A percentile compares a stretch with the other conserved stretches of the same genome.
Evolutionary conservation across 2,888 invertebrate genomes (phyloP).

Genomic region (Steinernema carpocapsae): DNA sequence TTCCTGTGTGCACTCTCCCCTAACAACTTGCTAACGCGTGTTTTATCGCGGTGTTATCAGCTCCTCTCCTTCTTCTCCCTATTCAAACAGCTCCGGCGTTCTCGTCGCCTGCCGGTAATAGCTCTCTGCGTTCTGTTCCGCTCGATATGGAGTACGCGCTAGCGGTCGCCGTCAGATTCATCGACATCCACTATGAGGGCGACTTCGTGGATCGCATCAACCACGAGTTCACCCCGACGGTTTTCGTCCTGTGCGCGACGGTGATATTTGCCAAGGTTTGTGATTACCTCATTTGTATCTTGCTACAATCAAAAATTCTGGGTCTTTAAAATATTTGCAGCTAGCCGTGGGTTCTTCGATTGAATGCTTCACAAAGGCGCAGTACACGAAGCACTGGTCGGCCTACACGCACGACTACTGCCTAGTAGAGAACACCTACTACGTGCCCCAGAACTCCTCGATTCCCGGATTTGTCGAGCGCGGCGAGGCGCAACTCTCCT

Average conservation of each 20-base stretch:
- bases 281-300: too few relatives aligned
- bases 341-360: conserved; percentile 61
- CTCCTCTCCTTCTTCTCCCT: too few relatives aligned
- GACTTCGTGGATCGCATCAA: conserved; percentile 53
- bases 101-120: too few relatives aligned
- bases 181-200: conserved; percentile 47
- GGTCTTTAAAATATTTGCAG: conserved; percentile 33
- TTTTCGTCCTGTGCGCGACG: conserved; percentile 48
- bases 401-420: conserved; percentile 73
- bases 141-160: too few relatives aligned
- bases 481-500: conserved; percentile 44
- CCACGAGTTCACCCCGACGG: conserved; percentile 51
- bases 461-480: conserved; percentile 36
- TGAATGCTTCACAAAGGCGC: conserved; percentile 67
- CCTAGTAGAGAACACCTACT: conserved; percentile 72
- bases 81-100: too few relatives aligned
- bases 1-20: too few relatives aligned
- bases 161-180: conserved; percentile 21
- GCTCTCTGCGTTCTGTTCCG: too few relatives aligned
- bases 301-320: too few relatives aligned
- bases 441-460: conserved; percentile 47
- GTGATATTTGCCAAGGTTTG: conserved; percentile 52
- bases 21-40: too few relatives aligned
- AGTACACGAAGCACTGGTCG: conserved; percentile 70
- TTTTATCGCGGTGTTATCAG: too few relatives aligned